Percentiles rank a stretch among this genome's conserved stretches.
Conservation (phyloP, 2,797 vertebrate genomes). For the Bucorvus abyssinicus region DNA sequence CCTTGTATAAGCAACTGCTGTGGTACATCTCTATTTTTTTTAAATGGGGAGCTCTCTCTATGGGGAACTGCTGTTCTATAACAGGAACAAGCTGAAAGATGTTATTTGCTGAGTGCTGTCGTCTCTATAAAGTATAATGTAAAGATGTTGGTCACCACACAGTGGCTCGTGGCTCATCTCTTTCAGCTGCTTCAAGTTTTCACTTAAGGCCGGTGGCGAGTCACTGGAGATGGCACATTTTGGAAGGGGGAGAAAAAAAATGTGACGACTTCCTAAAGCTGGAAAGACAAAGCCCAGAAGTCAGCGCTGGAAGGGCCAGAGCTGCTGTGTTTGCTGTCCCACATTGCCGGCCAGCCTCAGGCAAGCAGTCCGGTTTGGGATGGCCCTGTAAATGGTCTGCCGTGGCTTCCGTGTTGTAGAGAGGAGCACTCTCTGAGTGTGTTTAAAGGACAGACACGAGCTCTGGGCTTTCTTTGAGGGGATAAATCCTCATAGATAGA, state of each 20-base stretch:
- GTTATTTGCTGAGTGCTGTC: accelerated
- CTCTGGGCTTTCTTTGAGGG: not conserved
- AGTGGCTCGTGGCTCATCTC: not conserved
- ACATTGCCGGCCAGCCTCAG: not conserved
- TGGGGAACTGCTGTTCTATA: not conserved
- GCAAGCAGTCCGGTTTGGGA: not conserved
- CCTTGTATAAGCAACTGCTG: not conserved
- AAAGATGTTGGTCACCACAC: not conserved
- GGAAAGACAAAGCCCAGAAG: not conserved
- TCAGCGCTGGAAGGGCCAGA: no score
- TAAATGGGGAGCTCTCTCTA: accelerated
- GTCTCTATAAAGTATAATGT: not conserved
- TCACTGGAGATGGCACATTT: accelerated
- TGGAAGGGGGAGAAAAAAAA: no score
- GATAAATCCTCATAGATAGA: not conserved
- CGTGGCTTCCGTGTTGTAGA: accelerated
- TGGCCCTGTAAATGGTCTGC: not conserved
- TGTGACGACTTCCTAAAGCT: accelerated
- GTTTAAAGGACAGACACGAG: not conserved
- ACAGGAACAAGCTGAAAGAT: not conserved
- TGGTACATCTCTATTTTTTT: no score
- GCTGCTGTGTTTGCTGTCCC: not conserved
- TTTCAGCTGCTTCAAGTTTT: not conserved
- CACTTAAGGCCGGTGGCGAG: not conserved
- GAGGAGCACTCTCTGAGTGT: no score